Evolutionary conservation across 1,140 invertebrate species (phyloP).

Genomic region (Daktulosphaira vitifoliae): DNA sequence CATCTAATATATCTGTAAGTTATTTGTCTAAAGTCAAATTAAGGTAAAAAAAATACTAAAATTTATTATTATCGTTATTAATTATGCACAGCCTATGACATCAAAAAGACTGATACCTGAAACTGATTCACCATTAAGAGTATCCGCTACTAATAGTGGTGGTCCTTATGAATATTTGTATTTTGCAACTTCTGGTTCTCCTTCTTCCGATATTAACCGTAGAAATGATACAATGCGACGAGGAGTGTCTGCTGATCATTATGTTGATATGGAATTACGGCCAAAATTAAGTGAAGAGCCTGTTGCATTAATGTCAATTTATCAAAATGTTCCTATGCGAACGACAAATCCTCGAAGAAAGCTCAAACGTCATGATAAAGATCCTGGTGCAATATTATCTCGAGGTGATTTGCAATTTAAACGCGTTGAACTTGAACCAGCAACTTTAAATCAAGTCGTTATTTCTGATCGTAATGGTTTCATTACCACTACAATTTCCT

Average conservation of each 20-base stretch:
- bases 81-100: slow-evolving; percentile 15
- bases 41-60: too few relatives aligned
- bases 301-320: slow-evolving; percentile 60
- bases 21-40: too few relatives aligned
- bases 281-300: slow-evolving; percentile 52
- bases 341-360: slow-evolving; percentile 64
- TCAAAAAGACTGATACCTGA: slow-evolving; percentile 31
- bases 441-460: slow-evolving; percentile 38
- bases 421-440: slow-evolving; percentile 41
- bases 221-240: slow-evolving; percentile 53
- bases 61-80: too few relatives aligned
- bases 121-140: slow-evolving; percentile 5
- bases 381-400: slow-evolving; percentile 45
- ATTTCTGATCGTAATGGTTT: slow-evolving; percentile 43
- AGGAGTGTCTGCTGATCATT: slow-evolving; percentile 63
- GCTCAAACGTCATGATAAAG: slow-evolving; percentile 51
- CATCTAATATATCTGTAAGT: slow-evolving; percentile 23
- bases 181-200: slow-evolving; percentile 19
- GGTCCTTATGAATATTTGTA: slow-evolving; percentile 24
- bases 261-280: slow-evolving; percentile 60
- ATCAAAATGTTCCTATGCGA: slow-evolving; percentile 61
- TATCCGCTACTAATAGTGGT: neutral
- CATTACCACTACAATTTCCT: slow-evolving; percentile 48
- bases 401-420: slow-evolving; percentile 47
- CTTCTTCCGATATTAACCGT: slow-evolving; percentile 38